Evolutionary conservation across 2,113 vertebrate genomes (phyloP).

Genomic region (Triplophysa dalaica): DNA sequence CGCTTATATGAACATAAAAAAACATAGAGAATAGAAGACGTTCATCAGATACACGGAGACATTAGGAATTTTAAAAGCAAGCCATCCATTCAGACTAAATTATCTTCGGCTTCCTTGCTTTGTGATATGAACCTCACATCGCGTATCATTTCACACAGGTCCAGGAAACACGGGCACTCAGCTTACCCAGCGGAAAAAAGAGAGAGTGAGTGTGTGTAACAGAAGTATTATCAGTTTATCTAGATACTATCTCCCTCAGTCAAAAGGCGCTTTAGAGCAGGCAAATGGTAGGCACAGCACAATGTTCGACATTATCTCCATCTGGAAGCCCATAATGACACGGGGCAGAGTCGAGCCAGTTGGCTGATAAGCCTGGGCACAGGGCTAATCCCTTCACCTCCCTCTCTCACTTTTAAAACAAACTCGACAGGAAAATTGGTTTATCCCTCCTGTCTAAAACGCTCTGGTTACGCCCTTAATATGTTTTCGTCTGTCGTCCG

Average conservation of each 20-base stretch:
- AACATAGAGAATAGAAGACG: slow-evolving; percentile 29
- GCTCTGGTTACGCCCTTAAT: slow-evolving; percentile 63
- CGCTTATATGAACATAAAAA: slow-evolving; percentile 13
- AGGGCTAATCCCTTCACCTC: slow-evolving; percentile 50
- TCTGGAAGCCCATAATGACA: slow-evolving; percentile 70
- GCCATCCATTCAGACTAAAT: slow-evolving; percentile 53
- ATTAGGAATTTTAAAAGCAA: slow-evolving; percentile 53
- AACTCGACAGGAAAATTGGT: slow-evolving; percentile 70
- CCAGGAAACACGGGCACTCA: slow-evolving; percentile 39
- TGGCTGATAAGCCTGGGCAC: slow-evolving; percentile 54
- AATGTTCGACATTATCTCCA: slow-evolving; percentile 71
- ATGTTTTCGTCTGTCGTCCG: slow-evolving; percentile 28
- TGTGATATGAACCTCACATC: slow-evolving; percentile 60
- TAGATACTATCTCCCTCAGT: slow-evolving; percentile 62
- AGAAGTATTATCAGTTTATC: slow-evolving; percentile 67
- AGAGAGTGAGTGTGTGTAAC: slow-evolving; percentile 56
- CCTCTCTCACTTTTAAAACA: slow-evolving; percentile 63
- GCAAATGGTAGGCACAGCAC: slow-evolving; percentile 65
- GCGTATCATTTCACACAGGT: slow-evolving; percentile 50
- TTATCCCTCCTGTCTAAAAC: slow-evolving; percentile 67
- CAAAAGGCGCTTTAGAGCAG: slow-evolving; percentile 60
- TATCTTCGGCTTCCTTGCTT: slow-evolving; percentile 46
- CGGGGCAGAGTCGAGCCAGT: slow-evolving; percentile 59
- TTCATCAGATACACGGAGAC: slow-evolving; percentile 51
- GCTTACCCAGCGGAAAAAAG: slow-evolving; percentile 61